Percentiles rank a stretch among this genome's conserved stretches.
These are phyloP conservation scores for Drosophila funebris DNA, from an alignment of 1,140 invertebrate species.

Conservation along the genomic window DNA sequence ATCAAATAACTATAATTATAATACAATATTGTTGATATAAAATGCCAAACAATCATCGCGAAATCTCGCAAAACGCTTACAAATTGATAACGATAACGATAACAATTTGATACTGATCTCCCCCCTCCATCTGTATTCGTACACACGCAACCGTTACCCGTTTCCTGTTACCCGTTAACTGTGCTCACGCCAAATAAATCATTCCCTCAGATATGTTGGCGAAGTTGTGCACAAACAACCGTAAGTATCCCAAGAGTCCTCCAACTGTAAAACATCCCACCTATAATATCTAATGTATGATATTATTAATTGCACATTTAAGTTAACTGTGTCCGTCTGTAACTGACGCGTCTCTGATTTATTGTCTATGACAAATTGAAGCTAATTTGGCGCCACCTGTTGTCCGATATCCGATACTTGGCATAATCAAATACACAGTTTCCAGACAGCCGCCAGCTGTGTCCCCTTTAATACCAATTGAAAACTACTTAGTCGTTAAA, in stretches of 20 bases:
- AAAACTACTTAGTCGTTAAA: neutral
- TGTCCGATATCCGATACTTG: neutral
- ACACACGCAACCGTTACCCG: constrained; percentile 27
- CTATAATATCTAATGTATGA: neutral
- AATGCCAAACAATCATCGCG: constrained; percentile 21
- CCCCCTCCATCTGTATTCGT: constrained; percentile 26
- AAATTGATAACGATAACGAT: constrained; percentile 42
- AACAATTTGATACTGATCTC: constrained; percentile 53
- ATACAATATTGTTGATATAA: constrained; percentile 44
- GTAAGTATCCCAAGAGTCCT: constrained; percentile 85
- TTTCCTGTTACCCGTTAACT: constrained; percentile 22
- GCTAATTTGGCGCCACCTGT: neutral
- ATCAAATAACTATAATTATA: constrained; percentile 18
- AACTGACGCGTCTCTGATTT: neutral
- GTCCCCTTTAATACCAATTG: neutral
- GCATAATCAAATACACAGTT: neutral
- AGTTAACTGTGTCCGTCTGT: neutral
- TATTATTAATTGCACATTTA: neutral
- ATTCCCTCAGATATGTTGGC: constrained; percentile 84
- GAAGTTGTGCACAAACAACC: constrained; percentile 90
- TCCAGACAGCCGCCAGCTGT: constrained; percentile 7
- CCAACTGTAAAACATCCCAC: neutral
- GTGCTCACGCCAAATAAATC: constrained; percentile 11
- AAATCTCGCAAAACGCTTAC: constrained; percentile 16
- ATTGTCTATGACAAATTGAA: neutral